Percentiles rank a stretch among this genome's conserved stretches.
These are phyloP conservation scores for Ambastaia sidthimunki DNA, from an alignment of 2,797 vertebrate species.

Conservation along the genomic window DNA sequence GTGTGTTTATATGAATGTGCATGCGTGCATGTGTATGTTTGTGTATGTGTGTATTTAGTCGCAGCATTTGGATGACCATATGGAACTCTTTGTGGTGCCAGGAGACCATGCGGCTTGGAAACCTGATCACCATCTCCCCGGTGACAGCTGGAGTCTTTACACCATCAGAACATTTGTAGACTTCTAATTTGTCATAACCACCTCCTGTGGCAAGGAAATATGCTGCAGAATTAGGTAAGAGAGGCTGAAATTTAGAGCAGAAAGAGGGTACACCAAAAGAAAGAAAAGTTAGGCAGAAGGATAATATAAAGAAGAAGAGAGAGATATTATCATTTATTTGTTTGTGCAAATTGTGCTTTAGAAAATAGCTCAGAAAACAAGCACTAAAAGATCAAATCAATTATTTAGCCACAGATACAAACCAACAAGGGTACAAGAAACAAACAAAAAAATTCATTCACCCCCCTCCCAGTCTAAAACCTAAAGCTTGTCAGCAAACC, in stretches of 20 bases:
- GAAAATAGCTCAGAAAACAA: slow-evolving; percentile 5
- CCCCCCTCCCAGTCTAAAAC: slow-evolving; percentile 11
- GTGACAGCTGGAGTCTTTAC: slow-evolving; percentile 99
- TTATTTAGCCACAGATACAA: slow-evolving; percentile 39
- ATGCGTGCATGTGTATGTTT: slow-evolving; percentile 46
- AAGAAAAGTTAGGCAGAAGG: slow-evolving; percentile 31
- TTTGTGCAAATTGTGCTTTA: neutral
- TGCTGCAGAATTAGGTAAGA: slow-evolving; percentile 91
- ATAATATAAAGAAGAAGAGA: neutral
- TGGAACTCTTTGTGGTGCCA: slow-evolving; percentile 96
- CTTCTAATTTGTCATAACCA: slow-evolving; percentile 99
- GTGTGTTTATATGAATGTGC: slow-evolving; percentile 40
- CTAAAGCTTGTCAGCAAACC: slow-evolving; percentile 22
- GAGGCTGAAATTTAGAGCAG: slow-evolving; percentile 75
- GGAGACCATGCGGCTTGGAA: slow-evolving; percentile 98
- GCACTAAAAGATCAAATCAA: slow-evolving; percentile 43
- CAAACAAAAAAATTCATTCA: neutral
- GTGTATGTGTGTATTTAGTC: slow-evolving; percentile 85
- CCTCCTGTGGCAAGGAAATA: slow-evolving; percentile 99
- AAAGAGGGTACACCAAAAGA: slow-evolving; percentile 61
- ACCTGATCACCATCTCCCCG: slow-evolving; percentile 98
- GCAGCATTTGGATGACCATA: slow-evolving; percentile 99
- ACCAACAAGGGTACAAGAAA: neutral
- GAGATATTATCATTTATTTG: neutral
- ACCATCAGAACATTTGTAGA: slow-evolving; percentile 99